Conservation (phyloP, 2,888 invertebrate genomes). For the Eupithecia abbreviata region DNA sequence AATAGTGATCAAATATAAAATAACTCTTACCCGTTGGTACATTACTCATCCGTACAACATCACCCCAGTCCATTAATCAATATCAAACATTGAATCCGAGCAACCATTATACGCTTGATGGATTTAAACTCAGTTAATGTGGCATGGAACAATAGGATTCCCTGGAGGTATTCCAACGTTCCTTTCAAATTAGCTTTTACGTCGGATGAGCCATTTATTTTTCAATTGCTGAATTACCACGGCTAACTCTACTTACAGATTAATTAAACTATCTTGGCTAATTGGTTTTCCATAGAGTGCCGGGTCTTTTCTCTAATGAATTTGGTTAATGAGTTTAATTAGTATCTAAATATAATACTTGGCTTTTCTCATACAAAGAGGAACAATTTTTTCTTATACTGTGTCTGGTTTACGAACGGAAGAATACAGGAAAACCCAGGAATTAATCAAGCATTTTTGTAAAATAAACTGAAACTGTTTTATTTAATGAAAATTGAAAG, state of each 20-base stretch:
- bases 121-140: conserved; percentile 57
- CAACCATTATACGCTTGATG: conserved; percentile 50
- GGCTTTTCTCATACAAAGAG: neutral
- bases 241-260: conserved; percentile 23
- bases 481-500: neutral
- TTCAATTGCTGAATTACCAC: conserved; percentile 43
- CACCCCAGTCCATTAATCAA: conserved; percentile 16
- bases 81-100: conserved; percentile 28
- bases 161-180: conserved; percentile 54
- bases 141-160: conserved; percentile 58
- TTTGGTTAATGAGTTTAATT: too few relatives aligned
- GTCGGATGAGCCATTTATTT: conserved; percentile 53
- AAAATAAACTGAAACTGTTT: conserved; percentile 1
- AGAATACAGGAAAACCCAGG: neutral
- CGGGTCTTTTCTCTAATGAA: neutral
- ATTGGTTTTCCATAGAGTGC: conserved; percentile 1
- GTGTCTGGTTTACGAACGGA: neutral
- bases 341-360: too few relatives aligned
- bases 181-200: conserved; percentile 62
- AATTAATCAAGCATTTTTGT: conserved; percentile 4
- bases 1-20: neutral
- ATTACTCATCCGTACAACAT: neutral
- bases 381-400: neutral
- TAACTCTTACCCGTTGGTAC: neutral
- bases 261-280: conserved; percentile 18